These are phyloP conservation scores for Chymomyza caudatula DNA, from an alignment of 2,888 invertebrate species.

Conservation along the genomic window DNA sequence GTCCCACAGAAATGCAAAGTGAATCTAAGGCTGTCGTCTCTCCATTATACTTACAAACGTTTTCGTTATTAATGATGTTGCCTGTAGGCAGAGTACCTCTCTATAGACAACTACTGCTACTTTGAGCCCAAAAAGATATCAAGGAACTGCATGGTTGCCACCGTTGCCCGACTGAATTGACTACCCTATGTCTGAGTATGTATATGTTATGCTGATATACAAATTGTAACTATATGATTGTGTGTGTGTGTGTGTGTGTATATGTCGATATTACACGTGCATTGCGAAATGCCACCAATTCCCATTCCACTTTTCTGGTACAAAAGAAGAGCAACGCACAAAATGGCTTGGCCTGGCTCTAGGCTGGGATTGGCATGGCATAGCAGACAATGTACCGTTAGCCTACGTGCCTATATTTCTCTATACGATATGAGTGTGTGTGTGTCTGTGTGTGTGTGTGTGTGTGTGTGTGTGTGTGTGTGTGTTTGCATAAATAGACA, in stretches of 20 bases:
- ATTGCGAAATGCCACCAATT: slow-evolving; percentile 23
- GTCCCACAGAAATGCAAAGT: too few relatives aligned
- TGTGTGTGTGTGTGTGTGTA: slow-evolving; percentile 23
- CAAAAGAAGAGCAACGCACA: background rate
- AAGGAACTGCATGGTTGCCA: background rate
- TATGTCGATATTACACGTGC: slow-evolving; percentile 46
- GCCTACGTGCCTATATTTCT: slow-evolving; percentile 57
- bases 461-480: slow-evolving; percentile 33
- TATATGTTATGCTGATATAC: slow-evolving; percentile 42
- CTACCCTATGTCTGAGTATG: background rate
- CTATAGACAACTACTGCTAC: background rate
- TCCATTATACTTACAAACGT: too few relatives aligned
- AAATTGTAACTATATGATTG: slow-evolving; percentile 66
- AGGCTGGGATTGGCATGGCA: background rate
- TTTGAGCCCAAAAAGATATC: background rate
- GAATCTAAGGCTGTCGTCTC: too few relatives aligned
- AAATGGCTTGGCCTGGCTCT: too few relatives aligned
- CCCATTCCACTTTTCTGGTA: background rate
- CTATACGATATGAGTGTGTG: background rate
- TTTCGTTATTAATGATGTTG: background rate
- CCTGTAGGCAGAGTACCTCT: background rate
- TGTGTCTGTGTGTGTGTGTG: slow-evolving; percentile 5
- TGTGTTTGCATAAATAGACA: slow-evolving; percentile 71
- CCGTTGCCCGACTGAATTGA: background rate
- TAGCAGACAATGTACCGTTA: slow-evolving; percentile 43